phyloP scores from a whole-genome alignment of 2,113 vertebrate genomes.

The Myotis lucifugus region DNA sequence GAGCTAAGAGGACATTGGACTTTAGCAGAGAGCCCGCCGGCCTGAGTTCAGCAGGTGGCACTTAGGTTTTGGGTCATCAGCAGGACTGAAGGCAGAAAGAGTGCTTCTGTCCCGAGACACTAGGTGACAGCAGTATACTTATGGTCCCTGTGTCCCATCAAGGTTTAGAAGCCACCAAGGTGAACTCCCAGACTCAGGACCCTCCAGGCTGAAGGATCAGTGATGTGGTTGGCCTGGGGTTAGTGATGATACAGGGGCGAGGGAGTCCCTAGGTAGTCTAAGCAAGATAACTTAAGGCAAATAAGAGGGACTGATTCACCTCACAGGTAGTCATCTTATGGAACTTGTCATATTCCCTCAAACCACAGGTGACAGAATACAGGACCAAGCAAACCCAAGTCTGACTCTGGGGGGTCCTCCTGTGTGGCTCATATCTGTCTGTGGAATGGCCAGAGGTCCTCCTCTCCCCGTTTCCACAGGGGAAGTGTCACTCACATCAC shows the following conservation, averaged over 20 bases:
- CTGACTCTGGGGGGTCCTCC: neutral
- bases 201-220: neutral
- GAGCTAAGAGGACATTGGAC: neutral
- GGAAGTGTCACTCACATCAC: neutral
- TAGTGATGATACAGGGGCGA: neutral
- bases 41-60: neutral
- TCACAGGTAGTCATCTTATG: neutral
- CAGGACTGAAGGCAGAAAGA: neutral
- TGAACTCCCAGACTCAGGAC: neutral
- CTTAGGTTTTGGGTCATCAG: neutral
- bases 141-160: neutral
- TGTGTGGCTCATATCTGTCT: neutral
- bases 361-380: neutral
- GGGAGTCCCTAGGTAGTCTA: neutral
- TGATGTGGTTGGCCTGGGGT: neutral
- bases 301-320: neutral
- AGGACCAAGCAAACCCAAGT: neutral
- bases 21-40: neutral
- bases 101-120: neutral
- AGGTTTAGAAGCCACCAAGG: neutral
- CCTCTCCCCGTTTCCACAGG: neutral
- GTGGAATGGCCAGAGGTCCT: neutral
- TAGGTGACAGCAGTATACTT: neutral
- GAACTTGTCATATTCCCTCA: neutral
- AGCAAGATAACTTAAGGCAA: neutral